These are phyloP conservation scores for Polydrusus tereticollis DNA, from an alignment of 2,888 invertebrate genomes.

Conservation along the genomic window DNA sequence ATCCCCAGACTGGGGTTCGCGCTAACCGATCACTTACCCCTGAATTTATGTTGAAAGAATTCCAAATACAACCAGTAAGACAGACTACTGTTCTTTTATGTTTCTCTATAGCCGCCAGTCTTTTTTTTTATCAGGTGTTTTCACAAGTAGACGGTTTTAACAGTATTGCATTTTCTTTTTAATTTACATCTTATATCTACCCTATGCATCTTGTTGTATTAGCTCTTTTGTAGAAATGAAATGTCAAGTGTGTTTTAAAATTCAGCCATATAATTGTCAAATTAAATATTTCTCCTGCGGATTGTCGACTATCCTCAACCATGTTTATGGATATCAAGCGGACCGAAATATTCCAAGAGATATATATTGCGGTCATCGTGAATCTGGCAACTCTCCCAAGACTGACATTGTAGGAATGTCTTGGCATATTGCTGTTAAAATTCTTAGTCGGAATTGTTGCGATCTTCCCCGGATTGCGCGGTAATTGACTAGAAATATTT, in stretches of 20 bases:
- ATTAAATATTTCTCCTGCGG: too few species aligned
- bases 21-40: slow-evolving; percentile 68
- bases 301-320: background rate
- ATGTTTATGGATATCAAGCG: slow-evolving; percentile 7
- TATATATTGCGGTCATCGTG: slow-evolving; percentile 56
- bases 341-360: slow-evolving; percentile 35
- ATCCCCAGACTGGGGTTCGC: slow-evolving; percentile 66
- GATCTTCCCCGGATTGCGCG: slow-evolving; percentile 56
- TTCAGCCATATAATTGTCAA: too few species aligned
- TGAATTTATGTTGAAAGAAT: slow-evolving; percentile 67
- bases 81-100: slow-evolving; percentile 25
- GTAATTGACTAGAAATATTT: slow-evolving; percentile 50
- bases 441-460: slow-evolving; percentile 63
- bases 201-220: too few species aligned
- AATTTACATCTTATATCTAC: too few species aligned
- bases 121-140: slow-evolving; percentile 1
- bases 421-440: slow-evolving; percentile 63
- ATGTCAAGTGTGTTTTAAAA: too few species aligned
- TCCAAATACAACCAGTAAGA: slow-evolving; percentile 63
- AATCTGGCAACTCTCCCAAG: slow-evolving; percentile 56
- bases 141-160: too few species aligned
- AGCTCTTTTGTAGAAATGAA: too few species aligned
- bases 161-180: too few species aligned
- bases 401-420: slow-evolving; percentile 62
- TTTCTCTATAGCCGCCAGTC: background rate